Conservation (phyloP, 64 coral and sea anemone species). For the Dendrophyllia cribrosa region DNA sequence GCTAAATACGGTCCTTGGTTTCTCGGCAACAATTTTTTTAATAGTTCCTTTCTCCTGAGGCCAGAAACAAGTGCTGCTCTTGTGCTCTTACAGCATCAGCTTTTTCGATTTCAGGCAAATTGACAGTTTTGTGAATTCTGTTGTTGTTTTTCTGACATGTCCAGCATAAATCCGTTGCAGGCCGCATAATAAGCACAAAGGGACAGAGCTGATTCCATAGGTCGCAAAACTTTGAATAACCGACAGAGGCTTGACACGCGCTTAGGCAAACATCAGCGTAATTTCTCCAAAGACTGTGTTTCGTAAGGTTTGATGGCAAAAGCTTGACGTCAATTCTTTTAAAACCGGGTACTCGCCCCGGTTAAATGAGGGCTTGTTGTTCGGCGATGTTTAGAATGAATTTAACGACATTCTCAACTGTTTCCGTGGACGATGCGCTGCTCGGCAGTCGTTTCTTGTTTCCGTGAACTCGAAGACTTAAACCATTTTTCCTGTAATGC, state of each 20-base stretch:
- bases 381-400: constrained; percentile 62
- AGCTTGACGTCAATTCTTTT: no score
- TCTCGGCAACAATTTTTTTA: not conserved
- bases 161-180: no score
- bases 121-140: constrained; percentile 16
- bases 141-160: constrained; percentile 62
- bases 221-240: no score
- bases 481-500: constrained; percentile 58
- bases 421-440: not conserved
- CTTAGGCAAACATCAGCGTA: no score
- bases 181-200: no score
- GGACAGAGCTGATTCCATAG: no score
- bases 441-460: constrained; percentile 54
- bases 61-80: not conserved
- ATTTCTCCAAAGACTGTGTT: no score
- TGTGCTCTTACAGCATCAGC: not conserved
- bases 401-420: constrained; percentile 41
- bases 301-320: no score
- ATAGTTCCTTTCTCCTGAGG: not conserved
- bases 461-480: constrained; percentile 33
- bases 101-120: constrained; percentile 25
- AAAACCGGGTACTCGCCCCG: constrained; percentile 54
- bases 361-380: constrained; percentile 52
- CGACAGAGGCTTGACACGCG: constrained; percentile 43
- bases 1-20: not conserved